Conservation (phyloP, 2,113 vertebrate species). For the Dendrocopos noguchii region DNA sequence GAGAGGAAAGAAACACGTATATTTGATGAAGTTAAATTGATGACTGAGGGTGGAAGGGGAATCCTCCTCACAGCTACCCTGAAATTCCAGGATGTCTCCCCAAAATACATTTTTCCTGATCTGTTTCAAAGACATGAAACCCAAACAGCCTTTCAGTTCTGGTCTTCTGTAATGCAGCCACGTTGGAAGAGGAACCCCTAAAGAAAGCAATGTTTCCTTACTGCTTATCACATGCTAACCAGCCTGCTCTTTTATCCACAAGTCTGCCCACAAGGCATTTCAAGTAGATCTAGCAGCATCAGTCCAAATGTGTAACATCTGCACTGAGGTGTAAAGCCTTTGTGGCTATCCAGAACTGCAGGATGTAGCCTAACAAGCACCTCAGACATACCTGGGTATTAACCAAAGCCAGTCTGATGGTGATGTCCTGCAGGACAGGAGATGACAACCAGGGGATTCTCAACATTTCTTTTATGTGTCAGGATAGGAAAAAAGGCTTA, state of each 20-base stretch:
- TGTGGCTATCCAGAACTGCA: not conserved
- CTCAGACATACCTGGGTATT: not conserved
- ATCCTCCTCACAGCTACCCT: not conserved
- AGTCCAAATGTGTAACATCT: not conserved
- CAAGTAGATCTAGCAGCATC: not conserved
- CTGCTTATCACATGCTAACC: not conserved
- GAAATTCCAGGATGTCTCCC: not conserved
- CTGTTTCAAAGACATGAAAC: not conserved
- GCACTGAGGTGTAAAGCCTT: fast-evolving
- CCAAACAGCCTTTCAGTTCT: not conserved
- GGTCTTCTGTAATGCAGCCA: not conserved
- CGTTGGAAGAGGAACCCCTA: not conserved
- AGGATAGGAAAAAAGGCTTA: not conserved
- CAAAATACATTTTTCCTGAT: not conserved
- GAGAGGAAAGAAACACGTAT: not conserved
- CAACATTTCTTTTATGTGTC: not conserved
- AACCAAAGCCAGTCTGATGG: not conserved
- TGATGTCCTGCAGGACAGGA: not conserved
- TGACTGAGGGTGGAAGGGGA: not conserved
- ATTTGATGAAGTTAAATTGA: not conserved
- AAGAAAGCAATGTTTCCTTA: not conserved
- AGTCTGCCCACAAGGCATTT: not conserved
- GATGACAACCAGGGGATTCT: not conserved
- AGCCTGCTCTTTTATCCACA: not conserved
- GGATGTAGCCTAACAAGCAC: not conserved